A percentile compares a stretch with the other conserved stretches of the same genome.
phyloP scores from a whole-genome alignment of 2,797 vertebrate species.

The Psittacula echo region DNA sequence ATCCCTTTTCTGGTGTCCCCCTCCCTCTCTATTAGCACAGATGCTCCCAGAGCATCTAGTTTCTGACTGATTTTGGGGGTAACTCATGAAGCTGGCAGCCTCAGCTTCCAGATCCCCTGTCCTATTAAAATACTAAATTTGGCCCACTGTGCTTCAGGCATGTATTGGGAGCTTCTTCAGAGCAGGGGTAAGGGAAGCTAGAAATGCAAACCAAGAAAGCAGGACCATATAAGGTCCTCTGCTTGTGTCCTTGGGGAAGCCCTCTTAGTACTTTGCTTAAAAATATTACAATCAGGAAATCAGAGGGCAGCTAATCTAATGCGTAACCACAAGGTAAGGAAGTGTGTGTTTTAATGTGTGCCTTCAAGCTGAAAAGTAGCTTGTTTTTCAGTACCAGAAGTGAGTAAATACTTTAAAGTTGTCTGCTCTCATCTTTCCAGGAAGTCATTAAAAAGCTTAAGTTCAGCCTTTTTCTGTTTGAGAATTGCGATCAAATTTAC shows the following conservation, averaged over 20 bases:
- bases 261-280: neutral
- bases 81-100: neutral
- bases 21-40: neutral
- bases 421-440: neutral
- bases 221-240: neutral
- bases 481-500: neutral
- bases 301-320: neutral
- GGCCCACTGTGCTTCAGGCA: accelerated
- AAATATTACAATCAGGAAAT: accelerated
- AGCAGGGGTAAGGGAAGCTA: neutral
- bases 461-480: neutral
- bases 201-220: neutral
- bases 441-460: neutral
- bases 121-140: neutral
- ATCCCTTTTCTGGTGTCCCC: neutral
- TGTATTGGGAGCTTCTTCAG: accelerated
- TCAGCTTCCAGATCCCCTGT: neutral
- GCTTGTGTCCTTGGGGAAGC: neutral
- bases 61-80: neutral
- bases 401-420: neutral
- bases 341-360: neutral
- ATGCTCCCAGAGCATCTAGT: neutral
- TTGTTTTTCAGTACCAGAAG: neutral
- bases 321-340: neutral
- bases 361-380: neutral